Evolutionary conservation across 2,888 invertebrate species (phyloP), one percentile per base, ranked within the genome.

Genomic region (Drosophila histrio): DNA sequence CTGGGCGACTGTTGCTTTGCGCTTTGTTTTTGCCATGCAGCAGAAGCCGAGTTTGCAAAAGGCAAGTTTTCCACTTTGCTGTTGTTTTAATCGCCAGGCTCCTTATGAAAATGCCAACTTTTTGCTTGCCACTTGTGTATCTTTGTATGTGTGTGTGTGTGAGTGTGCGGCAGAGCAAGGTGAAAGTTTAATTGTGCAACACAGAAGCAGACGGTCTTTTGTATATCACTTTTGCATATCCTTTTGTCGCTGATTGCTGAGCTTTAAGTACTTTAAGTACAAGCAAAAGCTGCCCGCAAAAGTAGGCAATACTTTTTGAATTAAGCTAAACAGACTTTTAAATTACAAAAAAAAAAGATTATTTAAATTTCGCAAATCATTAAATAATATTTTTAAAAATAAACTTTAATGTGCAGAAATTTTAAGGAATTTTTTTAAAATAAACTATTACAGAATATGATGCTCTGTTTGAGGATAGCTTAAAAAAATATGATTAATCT

Each of bases 1-100:
- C 61, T 63, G 58, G 57, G 36, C 53, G 67, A 47, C 59, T 34
- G 34, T 59, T 61, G 50, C 38, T 60, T 53, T 64, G 65, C 38
- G 21, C 50, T 61, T 24, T 38, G 62, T 43, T 64, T 61, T 82
- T 79, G 73, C 66, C 75, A 71, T 71, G 71, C 59, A 74, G 53
- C 67, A 39, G 59, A 39, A 32, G 41, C 34, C 38, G 19, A 44
- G n/a, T 41, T 44, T 17, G 43, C 26, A 13, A 53, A 32, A 54
- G 43, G 61, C 30, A 15, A 47, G 39, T 52, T 60, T 57, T 67
- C 39, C 19, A 44, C 44, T 53, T 44, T 43, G 38, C 38, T 50
- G 30, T 59, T 56, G 39, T 49, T 64, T 64, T 64, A 64, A 53
- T 64, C 59, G 59, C 34, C 59, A 59, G 26, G 28, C 43, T 52